Evolutionary conservation across 64 coral and sea anemone genomes (phyloP).

Genomic region (Anthopleura sola): DNA sequence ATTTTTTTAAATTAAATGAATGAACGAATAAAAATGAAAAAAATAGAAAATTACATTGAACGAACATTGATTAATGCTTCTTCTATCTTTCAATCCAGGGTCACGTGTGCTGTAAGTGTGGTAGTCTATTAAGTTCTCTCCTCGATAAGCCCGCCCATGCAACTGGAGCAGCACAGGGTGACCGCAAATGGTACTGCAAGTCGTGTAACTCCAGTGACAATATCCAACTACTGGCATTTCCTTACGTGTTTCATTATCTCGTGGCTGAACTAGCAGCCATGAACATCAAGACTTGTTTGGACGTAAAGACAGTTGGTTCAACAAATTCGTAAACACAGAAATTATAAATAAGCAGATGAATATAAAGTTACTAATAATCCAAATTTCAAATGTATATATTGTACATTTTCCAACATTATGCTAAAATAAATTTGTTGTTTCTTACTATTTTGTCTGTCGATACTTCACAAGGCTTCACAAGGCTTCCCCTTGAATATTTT

Average conservation of each 20-base stretch:
- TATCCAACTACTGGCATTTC: conserved; percentile 76
- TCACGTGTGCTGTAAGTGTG: conserved; percentile 84
- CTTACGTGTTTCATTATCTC: conserved; percentile 95
- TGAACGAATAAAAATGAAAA: too few relatives aligned
- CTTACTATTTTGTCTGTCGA: too few relatives aligned
- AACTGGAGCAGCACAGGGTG: conserved; percentile 73
- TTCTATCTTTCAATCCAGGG: conserved; percentile 23
- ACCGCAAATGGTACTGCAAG: conserved; percentile 90
- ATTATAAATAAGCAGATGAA: background rate
- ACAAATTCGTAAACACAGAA: background rate
- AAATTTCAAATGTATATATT: background rate
- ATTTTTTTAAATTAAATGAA: too few relatives aligned
- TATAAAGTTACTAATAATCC: background rate
- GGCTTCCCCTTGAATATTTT: too few relatives aligned
- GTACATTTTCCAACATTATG: background rate
- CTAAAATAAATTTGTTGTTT: too few relatives aligned
- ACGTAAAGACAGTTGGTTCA: conserved; percentile 71
- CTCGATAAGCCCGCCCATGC: conserved; percentile 82
- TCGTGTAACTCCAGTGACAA: conserved; percentile 69
- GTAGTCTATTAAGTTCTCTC: conserved; percentile 81
- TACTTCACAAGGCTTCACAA: too few relatives aligned
- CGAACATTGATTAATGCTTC: background rate
- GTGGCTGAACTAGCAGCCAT: conserved; percentile 93
- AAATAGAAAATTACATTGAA: too few relatives aligned
- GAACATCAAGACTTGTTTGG: conserved; percentile 89